phyloP scores from a whole-genome alignment of 1,140 invertebrate genomes.

The Atta cephalotes region DNA sequence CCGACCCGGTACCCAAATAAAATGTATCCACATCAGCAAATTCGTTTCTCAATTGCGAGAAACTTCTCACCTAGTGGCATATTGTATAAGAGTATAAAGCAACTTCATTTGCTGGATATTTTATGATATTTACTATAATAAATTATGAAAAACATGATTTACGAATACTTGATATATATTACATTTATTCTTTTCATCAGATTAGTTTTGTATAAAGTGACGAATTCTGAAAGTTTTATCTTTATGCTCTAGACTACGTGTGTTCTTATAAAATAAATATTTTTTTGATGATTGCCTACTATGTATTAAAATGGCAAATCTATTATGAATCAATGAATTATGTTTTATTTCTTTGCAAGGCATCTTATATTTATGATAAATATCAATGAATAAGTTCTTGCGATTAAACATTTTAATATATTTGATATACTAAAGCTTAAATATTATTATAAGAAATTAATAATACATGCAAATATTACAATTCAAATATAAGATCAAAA shows the following conservation, averaged over 20 bases:
- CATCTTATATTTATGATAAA: not conserved
- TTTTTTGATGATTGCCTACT: not conserved
- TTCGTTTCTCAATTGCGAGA: constrained; percentile 96
- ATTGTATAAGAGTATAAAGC: not conserved
- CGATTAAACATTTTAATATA: not conserved
- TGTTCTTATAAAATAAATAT: not conserved
- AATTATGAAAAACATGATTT: not conserved
- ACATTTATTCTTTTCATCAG: not conserved
- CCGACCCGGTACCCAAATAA: constrained; percentile 91
- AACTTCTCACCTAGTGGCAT: constrained; percentile 92
- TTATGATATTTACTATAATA: not conserved
- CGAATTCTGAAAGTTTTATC: not conserved
- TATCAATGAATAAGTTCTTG: not conserved
- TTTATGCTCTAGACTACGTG: not conserved
- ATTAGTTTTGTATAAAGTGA: not conserved
- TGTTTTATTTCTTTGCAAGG: not conserved
- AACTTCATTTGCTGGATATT: not conserved
- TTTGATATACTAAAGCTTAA: too few relatives aligned
- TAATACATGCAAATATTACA: not conserved
- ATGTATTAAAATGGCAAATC: not conserved
- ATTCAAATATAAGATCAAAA: not conserved
- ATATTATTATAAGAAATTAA: not conserved
- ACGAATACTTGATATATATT: not conserved
- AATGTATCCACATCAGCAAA: constrained; percentile 96
- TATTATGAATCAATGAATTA: not conserved